phyloP scores from a whole-genome alignment of 2,113 vertebrate species.

The Thamnaconus septentrionalis region DNA sequence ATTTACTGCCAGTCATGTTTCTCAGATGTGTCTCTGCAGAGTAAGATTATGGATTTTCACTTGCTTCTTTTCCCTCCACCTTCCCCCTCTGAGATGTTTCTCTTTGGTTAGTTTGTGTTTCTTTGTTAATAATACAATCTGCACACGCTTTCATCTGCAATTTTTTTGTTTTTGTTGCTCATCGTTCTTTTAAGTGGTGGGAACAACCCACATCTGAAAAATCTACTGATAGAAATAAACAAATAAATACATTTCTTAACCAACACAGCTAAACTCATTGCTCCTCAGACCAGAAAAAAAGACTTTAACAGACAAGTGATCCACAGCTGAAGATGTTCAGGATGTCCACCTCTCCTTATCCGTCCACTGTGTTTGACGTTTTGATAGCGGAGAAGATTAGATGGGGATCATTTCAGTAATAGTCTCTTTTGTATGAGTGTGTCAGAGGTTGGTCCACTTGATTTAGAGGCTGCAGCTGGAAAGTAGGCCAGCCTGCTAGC shows the following conservation, averaged over 20 bases:
- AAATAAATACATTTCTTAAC: too few species aligned
- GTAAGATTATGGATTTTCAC: background rate
- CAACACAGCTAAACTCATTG: background rate
- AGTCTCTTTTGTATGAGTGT: slow-evolving; percentile 27
- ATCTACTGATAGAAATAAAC: too few species aligned
- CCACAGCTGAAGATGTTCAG: slow-evolving; percentile 22
- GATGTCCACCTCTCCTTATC: background rate
- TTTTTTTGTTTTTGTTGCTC: too few species aligned
- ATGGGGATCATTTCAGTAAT: slow-evolving; percentile 29
- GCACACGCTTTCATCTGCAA: too few species aligned
- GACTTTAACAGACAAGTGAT: slow-evolving; percentile 1
- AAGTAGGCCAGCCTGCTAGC: slow-evolving; percentile 62
- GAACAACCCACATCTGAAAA: too few species aligned
- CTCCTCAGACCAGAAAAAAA: background rate
- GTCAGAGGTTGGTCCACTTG: slow-evolving; percentile 20
- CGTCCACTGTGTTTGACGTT: slow-evolving; percentile 13
- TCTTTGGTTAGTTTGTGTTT: too few species aligned
- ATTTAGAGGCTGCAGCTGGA: slow-evolving; percentile 32
- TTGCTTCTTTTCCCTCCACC: background rate
- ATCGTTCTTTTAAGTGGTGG: too few species aligned
- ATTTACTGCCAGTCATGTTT: background rate
- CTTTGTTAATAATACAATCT: too few species aligned
- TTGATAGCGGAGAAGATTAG: slow-evolving; percentile 9
- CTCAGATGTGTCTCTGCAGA: background rate
- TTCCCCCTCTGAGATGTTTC: too few species aligned